phyloP scores from a whole-genome alignment of 2,113 vertebrate genomes.

The Jaculus jaculus region DNA sequence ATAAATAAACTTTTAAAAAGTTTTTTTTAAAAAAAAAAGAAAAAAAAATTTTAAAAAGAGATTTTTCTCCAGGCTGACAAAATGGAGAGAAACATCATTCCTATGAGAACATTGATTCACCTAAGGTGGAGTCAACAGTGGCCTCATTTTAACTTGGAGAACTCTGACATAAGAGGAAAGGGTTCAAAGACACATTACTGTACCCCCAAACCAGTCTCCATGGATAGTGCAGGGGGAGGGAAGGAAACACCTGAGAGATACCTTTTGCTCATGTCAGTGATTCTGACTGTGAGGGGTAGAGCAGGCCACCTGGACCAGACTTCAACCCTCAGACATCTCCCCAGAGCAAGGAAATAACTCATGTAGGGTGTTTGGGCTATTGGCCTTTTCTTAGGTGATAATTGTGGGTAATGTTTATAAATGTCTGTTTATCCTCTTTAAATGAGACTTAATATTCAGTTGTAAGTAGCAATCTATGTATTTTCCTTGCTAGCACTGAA shows the following conservation, averaged over 20 bases:
- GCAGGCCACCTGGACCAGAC: no score
- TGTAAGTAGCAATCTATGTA: neutral
- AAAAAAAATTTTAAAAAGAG: neutral
- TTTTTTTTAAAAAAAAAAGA: no score
- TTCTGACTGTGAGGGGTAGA: neutral
- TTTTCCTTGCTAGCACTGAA: neutral
- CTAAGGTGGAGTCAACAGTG: neutral
- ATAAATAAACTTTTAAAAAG: no score
- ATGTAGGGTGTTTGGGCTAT: neutral
- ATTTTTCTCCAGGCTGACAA: neutral
- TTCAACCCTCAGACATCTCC: neutral
- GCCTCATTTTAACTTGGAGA: neutral
- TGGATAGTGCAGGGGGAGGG: neutral
- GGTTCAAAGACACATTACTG: neutral
- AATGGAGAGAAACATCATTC: neutral
- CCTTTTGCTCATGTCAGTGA: neutral
- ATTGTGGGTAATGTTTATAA: neutral
- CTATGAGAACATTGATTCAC: neutral
- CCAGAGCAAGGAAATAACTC: neutral
- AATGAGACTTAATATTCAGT: neutral
- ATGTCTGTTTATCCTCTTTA: neutral
- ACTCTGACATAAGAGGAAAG: neutral
- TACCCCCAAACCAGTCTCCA: neutral
- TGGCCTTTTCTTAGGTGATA: neutral
- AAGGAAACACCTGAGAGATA: neutral